Base-by-base conservation (phyloP, 2,113 vertebrate genomes). In the Colius striatus region DNA sequence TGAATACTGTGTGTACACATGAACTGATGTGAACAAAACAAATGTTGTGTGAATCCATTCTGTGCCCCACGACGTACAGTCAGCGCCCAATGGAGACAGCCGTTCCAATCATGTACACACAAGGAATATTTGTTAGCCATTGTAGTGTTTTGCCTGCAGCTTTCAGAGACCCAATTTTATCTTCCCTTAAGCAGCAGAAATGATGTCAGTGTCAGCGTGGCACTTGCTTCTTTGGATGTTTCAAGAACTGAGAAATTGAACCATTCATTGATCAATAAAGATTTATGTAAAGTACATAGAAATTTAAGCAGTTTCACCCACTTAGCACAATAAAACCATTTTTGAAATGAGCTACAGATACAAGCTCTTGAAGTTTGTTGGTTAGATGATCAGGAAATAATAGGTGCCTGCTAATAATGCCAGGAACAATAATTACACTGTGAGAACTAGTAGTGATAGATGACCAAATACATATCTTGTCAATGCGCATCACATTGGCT, bases 91-190 rank as follows among this genome's bases (percentile, higher is more conserved):
- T 9, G 27, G 87, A 95, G 94, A 86, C 95, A 92, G 90, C 82
- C 82, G 22, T 79, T 94, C 97, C 94, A 71, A 41, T 71, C 73
- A 14, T 75, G 86, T 92, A 76, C 29, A 77, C 83, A 91, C 86
- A 89, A 89, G 95, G 92, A 94, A 82, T 95, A 93, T 84, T 92
- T 97, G 92, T 93, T 94, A 86, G 9, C 91, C 96, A 86, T 97
- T 93, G 96, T 92, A 87, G 80, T 90, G 77, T 90, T 93, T 94
- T 92, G 92, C 95, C 96, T 92, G 90, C 73, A 95, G 95, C 94
- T 96, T 92, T 79, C 81, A 90, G 74, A 95, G 93, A 96, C 96
- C 94, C 92, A 97, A 50, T 97, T 97, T 95, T 93, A 38, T 94
- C 92, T 92, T 79, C 81, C 92, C 70, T 67, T 81, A 54, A 96